Conservation (phyloP, 2,888 invertebrate genomes). For the Phlogophora meticulosa region DNA sequence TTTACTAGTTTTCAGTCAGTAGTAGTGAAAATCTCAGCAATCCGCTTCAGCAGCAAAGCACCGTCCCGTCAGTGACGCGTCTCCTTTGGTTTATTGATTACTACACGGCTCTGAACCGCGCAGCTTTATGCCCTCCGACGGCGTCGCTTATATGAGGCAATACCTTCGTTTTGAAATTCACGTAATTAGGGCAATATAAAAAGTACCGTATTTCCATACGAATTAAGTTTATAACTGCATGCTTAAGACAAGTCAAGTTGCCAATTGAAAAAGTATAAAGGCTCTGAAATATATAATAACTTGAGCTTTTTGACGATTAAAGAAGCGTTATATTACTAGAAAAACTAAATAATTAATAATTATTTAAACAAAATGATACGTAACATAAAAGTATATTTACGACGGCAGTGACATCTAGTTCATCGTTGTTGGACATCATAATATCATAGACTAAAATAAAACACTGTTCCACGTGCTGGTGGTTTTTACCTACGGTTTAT, state of each 20-base stretch:
- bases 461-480: too few species aligned
- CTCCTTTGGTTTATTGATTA: too few species aligned
- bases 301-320: neutral
- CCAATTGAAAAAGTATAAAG: neutral
- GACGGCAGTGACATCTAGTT: slow-evolving; percentile 7
- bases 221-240: neutral
- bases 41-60: too few species aligned
- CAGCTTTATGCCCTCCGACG: too few species aligned
- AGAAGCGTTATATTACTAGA: neutral
- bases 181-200: neutral
- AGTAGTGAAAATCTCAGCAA: too few species aligned
- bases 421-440: neutral
- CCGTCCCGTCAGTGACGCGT: too few species aligned
- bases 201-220: neutral
- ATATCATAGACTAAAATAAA: slow-evolving; percentile 10
- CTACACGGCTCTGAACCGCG: too few species aligned
- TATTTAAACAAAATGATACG: neutral
- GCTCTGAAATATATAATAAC: neutral
- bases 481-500: too few species aligned
- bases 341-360: neutral
- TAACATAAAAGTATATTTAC: slow-evolving; percentile 3
- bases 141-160: too few species aligned
- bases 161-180: too few species aligned
- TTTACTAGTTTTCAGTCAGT: too few species aligned
- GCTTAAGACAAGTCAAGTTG: too few species aligned